Conservation (phyloP, 2,888 invertebrate species). For the Thecophora atra region DNA sequence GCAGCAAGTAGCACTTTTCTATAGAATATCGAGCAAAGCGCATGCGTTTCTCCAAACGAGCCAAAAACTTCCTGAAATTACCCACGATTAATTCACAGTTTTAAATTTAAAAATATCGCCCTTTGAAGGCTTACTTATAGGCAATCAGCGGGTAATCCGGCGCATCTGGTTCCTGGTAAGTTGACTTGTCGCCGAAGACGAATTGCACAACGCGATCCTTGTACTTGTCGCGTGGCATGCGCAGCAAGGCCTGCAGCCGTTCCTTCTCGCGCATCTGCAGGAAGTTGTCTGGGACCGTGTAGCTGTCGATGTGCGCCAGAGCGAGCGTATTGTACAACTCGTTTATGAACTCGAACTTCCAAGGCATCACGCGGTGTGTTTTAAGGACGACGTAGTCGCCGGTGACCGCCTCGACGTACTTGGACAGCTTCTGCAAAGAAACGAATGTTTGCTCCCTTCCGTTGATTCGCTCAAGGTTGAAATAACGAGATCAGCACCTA, state of each 20-base stretch:
- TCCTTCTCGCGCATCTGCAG: slow-evolving; percentile 37
- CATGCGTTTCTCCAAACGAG: slow-evolving; percentile 52
- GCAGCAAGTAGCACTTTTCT: slow-evolving; percentile 54
- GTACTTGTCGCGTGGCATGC: slow-evolving; percentile 50
- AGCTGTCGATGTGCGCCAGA: slow-evolving; percentile 58
- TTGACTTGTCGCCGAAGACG: slow-evolving; percentile 58
- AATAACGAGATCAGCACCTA: slow-evolving; percentile 43
- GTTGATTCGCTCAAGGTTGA: not conserved
- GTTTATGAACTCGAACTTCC: slow-evolving; percentile 63
- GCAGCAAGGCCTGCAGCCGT: slow-evolving; percentile 44
- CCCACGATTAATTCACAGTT: too few relatives aligned
- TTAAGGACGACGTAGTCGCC: slow-evolving; percentile 60
- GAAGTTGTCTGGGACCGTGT: slow-evolving; percentile 46
- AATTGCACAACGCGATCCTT: slow-evolving; percentile 50
- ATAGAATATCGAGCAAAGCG: slow-evolving; percentile 53
- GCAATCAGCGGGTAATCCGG: slow-evolving; percentile 50
- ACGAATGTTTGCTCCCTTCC: not conserved
- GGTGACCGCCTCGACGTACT: slow-evolving; percentile 58
- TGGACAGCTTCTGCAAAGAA: slow-evolving; percentile 52
- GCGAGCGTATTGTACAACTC: slow-evolving; percentile 62
- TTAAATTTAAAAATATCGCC: too few relatives aligned
- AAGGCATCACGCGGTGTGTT: slow-evolving; percentile 62
- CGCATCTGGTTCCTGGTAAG: slow-evolving; percentile 47
- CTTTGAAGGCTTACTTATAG: slow-evolving; percentile 50
- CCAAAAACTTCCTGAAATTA: slow-evolving; percentile 49